A percentile compares a stretch with the other conserved stretches of the same genome.
phyloP scores from a whole-genome alignment of 1,140 invertebrate genomes.

The Orius laevigatus region DNA sequence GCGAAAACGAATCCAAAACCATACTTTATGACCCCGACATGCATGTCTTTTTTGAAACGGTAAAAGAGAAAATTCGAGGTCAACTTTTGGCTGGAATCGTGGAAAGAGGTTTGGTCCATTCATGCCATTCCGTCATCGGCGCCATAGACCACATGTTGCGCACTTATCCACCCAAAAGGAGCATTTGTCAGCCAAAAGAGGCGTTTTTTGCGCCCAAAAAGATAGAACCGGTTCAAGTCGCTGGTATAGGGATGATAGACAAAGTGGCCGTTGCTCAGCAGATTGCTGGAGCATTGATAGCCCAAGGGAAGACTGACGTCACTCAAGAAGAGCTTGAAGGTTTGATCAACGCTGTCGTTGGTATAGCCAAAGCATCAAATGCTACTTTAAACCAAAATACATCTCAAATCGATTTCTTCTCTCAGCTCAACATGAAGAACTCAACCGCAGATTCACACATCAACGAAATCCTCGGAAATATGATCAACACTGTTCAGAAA shows the following conservation, averaged over 20 bases:
- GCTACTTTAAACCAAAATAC: conserved; percentile 23
- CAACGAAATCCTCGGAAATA: conserved; percentile 9
- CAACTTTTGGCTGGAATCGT: conserved; percentile 59
- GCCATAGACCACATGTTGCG: conserved; percentile 21
- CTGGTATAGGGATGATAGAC: conserved; percentile 47
- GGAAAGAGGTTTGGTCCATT: conserved; percentile 38
- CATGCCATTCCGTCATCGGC: conserved; percentile 37
- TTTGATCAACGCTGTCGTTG: conserved; percentile 55
- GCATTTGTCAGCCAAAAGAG: neutral
- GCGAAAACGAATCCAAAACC: conserved; percentile 48
- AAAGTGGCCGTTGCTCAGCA: conserved; percentile 57
- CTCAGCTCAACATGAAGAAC: conserved; percentile 16
- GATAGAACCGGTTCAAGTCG: conserved; percentile 37
- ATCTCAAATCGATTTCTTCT: conserved; percentile 28
- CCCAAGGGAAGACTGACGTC: conserved; percentile 60
- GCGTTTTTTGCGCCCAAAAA: conserved; percentile 16
- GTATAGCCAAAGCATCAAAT: conserved; percentile 36
- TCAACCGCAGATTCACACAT: conserved; percentile 13
- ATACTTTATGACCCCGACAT: conserved; percentile 49
- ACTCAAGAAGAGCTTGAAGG: conserved; percentile 56
- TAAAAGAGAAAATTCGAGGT: conserved; percentile 70
- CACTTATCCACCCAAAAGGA: conserved; percentile 14
- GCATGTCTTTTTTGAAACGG: conserved; percentile 59
- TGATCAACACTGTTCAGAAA: conserved; percentile 14
- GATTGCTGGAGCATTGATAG: conserved; percentile 53